phyloP scores from a whole-genome alignment of 1,140 invertebrate species.

The Polyergus mexicanus region DNA sequence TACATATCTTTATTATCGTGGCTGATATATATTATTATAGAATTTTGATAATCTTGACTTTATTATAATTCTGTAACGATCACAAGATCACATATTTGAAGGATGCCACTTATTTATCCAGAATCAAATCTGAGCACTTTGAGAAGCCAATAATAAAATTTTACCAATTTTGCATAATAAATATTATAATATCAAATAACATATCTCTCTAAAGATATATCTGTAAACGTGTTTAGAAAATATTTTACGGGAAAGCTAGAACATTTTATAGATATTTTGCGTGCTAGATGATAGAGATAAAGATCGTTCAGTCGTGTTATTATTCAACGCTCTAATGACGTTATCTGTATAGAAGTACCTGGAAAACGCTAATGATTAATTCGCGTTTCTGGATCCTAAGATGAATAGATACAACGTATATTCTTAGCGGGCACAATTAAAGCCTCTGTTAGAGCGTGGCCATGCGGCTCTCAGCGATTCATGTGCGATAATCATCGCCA shows the following conservation, averaged over 20 bases:
- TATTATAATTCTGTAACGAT: background rate
- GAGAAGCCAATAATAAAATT: background rate
- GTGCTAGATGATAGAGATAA: slow-evolving; percentile 67
- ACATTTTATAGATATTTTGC: slow-evolving; percentile 43
- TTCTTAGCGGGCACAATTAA: slow-evolving; percentile 73
- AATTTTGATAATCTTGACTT: background rate
- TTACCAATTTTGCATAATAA: background rate
- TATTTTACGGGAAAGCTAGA: slow-evolving; percentile 16
- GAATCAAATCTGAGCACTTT: background rate
- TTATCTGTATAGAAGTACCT: slow-evolving; percentile 67
- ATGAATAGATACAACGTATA: slow-evolving; percentile 70
- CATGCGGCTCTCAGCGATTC: slow-evolving; percentile 65
- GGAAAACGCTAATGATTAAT: slow-evolving; percentile 71
- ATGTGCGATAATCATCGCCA: slow-evolving; percentile 71
- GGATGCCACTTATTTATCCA: background rate
- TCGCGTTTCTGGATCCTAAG: slow-evolving; percentile 56
- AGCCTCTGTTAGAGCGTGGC: slow-evolving; percentile 68
- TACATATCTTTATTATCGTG: background rate
- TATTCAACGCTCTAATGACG: slow-evolving; percentile 67
- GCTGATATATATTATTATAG: background rate
- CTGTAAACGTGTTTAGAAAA: slow-evolving; percentile 11
- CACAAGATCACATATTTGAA: background rate
- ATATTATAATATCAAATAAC: background rate
- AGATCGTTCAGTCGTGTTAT: slow-evolving; percentile 46
- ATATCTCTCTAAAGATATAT: background rate